These are phyloP conservation scores for Cecidostiba fungosa DNA, from an alignment of 2,888 invertebrate genomes.

Conservation along the genomic window DNA sequence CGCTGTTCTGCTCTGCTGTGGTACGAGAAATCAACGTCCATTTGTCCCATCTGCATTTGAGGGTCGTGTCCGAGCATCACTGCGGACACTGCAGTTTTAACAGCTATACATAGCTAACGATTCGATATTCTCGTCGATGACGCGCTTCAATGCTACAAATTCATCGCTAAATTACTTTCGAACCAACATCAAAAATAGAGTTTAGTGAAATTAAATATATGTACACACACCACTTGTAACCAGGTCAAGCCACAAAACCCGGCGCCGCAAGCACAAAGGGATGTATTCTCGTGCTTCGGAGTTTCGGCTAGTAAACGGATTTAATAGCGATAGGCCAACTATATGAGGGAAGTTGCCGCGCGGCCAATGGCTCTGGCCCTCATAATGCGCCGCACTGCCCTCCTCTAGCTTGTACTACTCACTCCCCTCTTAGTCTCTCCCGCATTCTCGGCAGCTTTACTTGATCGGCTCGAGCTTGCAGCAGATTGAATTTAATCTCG, in stretches of 20 bases:
- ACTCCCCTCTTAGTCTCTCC: conserved; percentile 43
- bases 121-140: neutral
- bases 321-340: conserved; percentile 72
- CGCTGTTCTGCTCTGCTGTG: neutral
- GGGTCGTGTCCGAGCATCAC: neutral
- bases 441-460: conserved; percentile 52
- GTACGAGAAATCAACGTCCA: conserved; percentile 44
- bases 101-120: neutral
- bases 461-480: conserved; percentile 67
- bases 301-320: conserved; percentile 64
- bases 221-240: neutral
- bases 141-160: neutral
- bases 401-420: too few species aligned
- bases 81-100: neutral
- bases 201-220: neutral
- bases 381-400: neutral
- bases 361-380: conserved; percentile 62
- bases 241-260: conserved; percentile 60
- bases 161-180: too few species aligned
- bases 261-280: conserved; percentile 64
- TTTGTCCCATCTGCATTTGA: conserved; percentile 33
- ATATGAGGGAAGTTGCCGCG: conserved; percentile 71
- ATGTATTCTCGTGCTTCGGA: conserved; percentile 35
- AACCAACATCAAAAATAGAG: too few species aligned
- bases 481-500: conserved; percentile 74